phyloP scores from a whole-genome alignment of 2,113 vertebrate species.

The Uropsilus gracilis region DNA sequence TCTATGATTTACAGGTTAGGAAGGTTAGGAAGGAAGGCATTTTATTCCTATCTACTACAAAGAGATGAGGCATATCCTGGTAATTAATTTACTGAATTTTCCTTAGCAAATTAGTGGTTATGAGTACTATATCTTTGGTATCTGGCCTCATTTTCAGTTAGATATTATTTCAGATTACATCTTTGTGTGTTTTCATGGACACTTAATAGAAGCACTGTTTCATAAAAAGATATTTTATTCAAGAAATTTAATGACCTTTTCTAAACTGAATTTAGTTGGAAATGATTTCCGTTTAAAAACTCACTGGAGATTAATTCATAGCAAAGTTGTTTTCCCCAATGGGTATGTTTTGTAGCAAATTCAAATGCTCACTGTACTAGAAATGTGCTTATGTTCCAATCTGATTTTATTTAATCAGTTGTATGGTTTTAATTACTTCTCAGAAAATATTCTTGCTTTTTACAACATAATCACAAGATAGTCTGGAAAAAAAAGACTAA shows the following conservation, averaged over 20 bases:
- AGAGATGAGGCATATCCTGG: not conserved
- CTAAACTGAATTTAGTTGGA: constrained; percentile 21
- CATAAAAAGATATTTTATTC: constrained; percentile 42
- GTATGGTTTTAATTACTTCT: constrained; percentile 55
- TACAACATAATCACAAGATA: not conserved
- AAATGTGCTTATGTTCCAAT: constrained; percentile 54
- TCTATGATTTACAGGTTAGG: not conserved
- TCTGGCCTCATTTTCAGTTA: not conserved
- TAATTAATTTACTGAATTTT: not conserved
- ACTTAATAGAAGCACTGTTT: not conserved
- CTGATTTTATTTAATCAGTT: constrained; percentile 64
- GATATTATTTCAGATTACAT: not conserved
- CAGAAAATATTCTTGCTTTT: constrained; percentile 39
- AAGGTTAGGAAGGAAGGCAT: no score
- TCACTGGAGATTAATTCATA: constrained; percentile 23
- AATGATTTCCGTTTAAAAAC: constrained; percentile 57
- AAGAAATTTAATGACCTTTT: constrained; percentile 50
- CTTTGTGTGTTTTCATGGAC: not conserved
- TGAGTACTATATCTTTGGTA: not conserved
- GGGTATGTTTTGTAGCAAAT: constrained; percentile 46
- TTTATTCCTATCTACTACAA: not conserved
- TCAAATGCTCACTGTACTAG: constrained; percentile 36
- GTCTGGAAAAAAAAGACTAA: not conserved
- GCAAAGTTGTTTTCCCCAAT: constrained; percentile 24
- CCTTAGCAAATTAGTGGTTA: not conserved